Base-by-base conservation (phyloP, 2,113 vertebrate species). In the Elanus axillaris region DNA sequence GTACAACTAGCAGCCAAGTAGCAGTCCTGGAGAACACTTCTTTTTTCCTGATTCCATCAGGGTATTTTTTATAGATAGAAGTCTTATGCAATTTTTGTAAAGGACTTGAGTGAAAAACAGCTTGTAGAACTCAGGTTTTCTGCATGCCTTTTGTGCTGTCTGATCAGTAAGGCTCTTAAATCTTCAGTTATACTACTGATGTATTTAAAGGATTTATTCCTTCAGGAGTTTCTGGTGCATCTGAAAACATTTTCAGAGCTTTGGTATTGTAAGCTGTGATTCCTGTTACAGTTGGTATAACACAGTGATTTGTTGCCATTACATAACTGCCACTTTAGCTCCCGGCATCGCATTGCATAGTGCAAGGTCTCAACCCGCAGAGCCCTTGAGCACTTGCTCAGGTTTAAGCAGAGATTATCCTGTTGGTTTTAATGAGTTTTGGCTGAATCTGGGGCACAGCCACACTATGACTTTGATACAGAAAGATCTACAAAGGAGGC, bases 271-370 rank as follows among this genome's bases (percentile, higher is more conserved):
- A 42, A 80, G 12, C 56, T 85, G 31, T 45, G 60, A 63, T 84
- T 84, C 16, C 32, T 79, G 0, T 34, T 53, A 31, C 19, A 18
- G 48, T 47, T 64, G 38, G 15, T 47, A 29, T 13, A 47, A 75
- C 6, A 9, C 31, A 47, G 19, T 14, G 62, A 53, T 85, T 89
- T 53, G 45, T 17, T 81, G 63, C 26, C n/a, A 7, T 59, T 59
- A 25, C 2, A 0, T 40, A 88, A 12, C 42, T 36, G 9, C 5
- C 16, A 36, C 13, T 59, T 80, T 14, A 75, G 34, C 40, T 71
- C 45, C 62, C 68, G 53, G 32, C 32, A n/a, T 32, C 11, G 3
- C 36, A 0, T 21, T 31, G n/a, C 5, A 0, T 26, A 26, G 32
- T 42, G 26, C 50, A 56, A 48, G 6, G n/a, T 66, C 32, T 60